Base-by-base conservation (phyloP, 2,888 invertebrate genomes). In the Dichetophora obliterata region DNA sequence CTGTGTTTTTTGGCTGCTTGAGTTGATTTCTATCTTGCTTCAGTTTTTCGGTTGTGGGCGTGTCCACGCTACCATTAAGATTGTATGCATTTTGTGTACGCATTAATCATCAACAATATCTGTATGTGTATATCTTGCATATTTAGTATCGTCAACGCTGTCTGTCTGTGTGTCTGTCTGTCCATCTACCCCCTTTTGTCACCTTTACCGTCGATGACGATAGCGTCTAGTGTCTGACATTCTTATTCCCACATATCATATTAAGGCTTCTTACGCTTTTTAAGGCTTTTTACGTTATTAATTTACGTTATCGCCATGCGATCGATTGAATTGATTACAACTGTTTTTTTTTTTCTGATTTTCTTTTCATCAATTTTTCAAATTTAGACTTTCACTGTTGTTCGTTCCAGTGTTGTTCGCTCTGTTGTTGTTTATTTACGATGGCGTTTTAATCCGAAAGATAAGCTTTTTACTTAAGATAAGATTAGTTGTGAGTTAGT, bases 371-470 rank as follows among this genome's bases (percentile, higher is more conserved):
- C 66, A 37, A 59, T 22, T 22, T 68, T 63, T 31, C 66, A 37
- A 59, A 14, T 22, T 68, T 63, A n/a, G 68, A 68, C 68, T 68
- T 68, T 68, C 68, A 68, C 68, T 68, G 68, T 16, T 65, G 50
- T 16, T 54, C 19, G 27, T 31, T 31, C 31, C 31, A 31, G 59
- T 22, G 59, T 27, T 19, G 68, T 27, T 27, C 5, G 8, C n/a
- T n/a, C n/a, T 22, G 59, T 27, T 19, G 68, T 27, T 27, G 50
- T 34, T 68, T 48, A 24, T 68, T 68, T 68, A 68, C 68, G 68
- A 50, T 68, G 68, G 22, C 68, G 68, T 48, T 68, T 50, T 68
- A 68, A 50, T 68, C 48, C 68, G 50, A 1, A 8, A 50, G 68
- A 68, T 68, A 68, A 68, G 27, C 50, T 68, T 68, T 66, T 34